A percentile compares a stretch with the other conserved stretches of the same genome.
phyloP scores from a whole-genome alignment of 2,888 invertebrate species.

The Beris chalybata region DNA sequence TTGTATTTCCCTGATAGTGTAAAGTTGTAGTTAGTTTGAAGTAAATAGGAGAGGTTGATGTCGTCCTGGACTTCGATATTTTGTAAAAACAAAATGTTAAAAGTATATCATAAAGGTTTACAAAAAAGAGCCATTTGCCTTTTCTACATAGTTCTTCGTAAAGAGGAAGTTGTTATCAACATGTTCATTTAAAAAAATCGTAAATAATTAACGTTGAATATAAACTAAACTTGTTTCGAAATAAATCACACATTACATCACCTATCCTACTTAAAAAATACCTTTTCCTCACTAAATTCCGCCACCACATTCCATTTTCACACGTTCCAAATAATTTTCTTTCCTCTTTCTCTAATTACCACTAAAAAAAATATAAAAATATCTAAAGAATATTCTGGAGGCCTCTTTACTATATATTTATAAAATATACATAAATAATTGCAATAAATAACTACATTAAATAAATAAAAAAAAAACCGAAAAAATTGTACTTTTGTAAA shows the following conservation, averaged over 20 bases:
- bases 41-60: too few relatives aligned
- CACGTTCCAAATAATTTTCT: not conserved
- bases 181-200: not conserved
- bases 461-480: not conserved
- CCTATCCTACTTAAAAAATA: not conserved
- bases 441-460: not conserved
- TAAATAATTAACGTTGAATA: too few relatives aligned
- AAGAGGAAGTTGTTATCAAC: slow-evolving; percentile 5
- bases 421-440: not conserved
- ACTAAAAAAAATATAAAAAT: slow-evolving; percentile 26
- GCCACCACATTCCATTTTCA: not conserved
- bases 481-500: slow-evolving; percentile 7
- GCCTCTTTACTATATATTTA: slow-evolving; percentile 20
- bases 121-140: too few relatives aligned
- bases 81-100: too few relatives aligned
- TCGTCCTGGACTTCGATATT: too few relatives aligned
- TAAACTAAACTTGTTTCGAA: not conserved
- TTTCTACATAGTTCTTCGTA: not conserved
- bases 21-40: too few relatives aligned
- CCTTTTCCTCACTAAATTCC: not conserved
- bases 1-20: too few relatives aligned
- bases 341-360: slow-evolving; percentile 6
- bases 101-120: too few relatives aligned
- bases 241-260: not conserved
- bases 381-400: slow-evolving; percentile 35